Base-by-base conservation (phyloP, 2,113 vertebrate species). In the Poicephalus meyeri region DNA sequence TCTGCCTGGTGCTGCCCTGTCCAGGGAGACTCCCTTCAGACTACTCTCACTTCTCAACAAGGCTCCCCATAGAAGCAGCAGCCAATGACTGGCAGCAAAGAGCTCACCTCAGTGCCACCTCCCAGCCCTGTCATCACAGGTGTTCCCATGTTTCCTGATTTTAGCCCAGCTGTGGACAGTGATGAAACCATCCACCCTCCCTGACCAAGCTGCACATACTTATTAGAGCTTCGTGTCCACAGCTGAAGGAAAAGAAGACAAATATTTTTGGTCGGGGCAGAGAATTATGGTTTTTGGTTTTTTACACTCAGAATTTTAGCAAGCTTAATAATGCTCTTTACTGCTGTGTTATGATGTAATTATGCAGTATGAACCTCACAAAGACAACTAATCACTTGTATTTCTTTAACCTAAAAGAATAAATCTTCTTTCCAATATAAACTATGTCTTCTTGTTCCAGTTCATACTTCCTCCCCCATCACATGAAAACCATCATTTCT, bases 101-200 rank as follows among this genome's bases (percentile, higher is more conserved):
- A 5, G 3, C 28, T 42, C 46, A 6, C 31, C 26, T 16, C 29
- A 15, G 6, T 25, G 9, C 31, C 50, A 39, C 6, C 41, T 60
- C 24, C 9, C 7, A 55, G 23, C 26, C 24, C 60, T 4, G 1
- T 0, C 1, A 9, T 2, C 26, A 23, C 73, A 84, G 49, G 19
- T 44, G 61, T 49, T 44, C 82, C 20, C 10, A 44, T 19, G 37
- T 47, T 28, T 5, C 15, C 26, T 47, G 13, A n/a, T 23, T 78
- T 60, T 31, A 55, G 25, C 50, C 35, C 73, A 80, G 41, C 39
- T 88, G 79, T 11, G 18, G 33, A 5, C 50, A 71, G 3, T 35
- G 35, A 76, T 61, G 17, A 80, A 33, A 25, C 33, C 16, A 35
- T 16, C 37, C 16, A 33, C 58, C 6, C 33, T 53, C 55, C 14